These are phyloP conservation scores for Holocentrus rufus DNA, from an alignment of 2,797 vertebrate genomes.

Conservation along the genomic window DNA sequence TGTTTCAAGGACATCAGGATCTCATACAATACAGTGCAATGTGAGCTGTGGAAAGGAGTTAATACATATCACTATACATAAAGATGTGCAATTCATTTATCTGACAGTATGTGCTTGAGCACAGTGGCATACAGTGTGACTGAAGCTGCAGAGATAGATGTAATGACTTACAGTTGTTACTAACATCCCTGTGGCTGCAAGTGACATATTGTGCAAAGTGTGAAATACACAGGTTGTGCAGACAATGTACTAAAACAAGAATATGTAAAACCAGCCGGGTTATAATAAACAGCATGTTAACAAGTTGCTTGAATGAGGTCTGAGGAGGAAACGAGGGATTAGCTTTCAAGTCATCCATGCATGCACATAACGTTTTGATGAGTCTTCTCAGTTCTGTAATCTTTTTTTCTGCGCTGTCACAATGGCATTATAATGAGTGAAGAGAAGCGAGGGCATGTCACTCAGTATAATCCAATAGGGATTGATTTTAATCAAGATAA, in stretches of 20 bases:
- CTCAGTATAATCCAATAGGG: conserved; percentile 71
- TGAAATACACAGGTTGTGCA: not conserved
- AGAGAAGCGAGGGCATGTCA: conserved; percentile 50
- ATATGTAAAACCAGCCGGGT: not conserved
- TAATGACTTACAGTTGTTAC: not conserved
- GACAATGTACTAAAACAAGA: not conserved
- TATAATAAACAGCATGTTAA: not conserved
- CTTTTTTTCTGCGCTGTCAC: conserved; percentile 43
- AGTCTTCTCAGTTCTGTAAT: conserved; percentile 39
- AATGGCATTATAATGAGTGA: conserved; percentile 58
- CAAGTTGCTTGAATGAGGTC: not conserved
- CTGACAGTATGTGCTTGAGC: not conserved
- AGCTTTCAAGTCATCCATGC: conserved; percentile 31
- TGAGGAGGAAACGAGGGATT: conserved; percentile 40
- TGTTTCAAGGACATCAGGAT: too few relatives aligned
- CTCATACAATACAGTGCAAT: too few relatives aligned
- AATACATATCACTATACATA: too few relatives aligned
- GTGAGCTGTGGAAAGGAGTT: too few relatives aligned
- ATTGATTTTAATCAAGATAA: conserved; percentile 84
- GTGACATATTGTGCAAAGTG: not conserved
- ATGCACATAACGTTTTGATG: conserved; percentile 10
- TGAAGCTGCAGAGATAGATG: not conserved
- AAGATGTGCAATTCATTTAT: too few relatives aligned
- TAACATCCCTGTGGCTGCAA: not conserved
- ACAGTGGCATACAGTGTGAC: not conserved